Base-by-base conservation (phyloP, 2,888 invertebrate genomes). In the Saturnia pavonia region DNA sequence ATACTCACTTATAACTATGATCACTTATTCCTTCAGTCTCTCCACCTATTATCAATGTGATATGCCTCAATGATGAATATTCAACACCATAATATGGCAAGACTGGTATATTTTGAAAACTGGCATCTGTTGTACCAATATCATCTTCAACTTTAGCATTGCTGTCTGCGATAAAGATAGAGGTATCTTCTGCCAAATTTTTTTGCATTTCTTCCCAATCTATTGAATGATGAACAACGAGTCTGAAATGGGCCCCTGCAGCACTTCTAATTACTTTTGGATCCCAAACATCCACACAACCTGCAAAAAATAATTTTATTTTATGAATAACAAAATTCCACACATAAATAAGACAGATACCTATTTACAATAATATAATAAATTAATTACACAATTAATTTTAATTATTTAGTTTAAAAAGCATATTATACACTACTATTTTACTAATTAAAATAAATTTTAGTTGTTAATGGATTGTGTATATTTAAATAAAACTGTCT, bases 201-300 rank as follows among this genome's bases (percentile, higher is more conserved):
- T 89, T 87, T 11, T 88, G 77, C 43, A 97, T 91, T 1, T 96
- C 90, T 6, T 94, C 85, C 97, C 97, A 97, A 0, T 93, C 92
- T 68, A 96, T 81, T 72, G 96, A 95, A 72, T 92, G 91, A n/a
- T 92, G 83, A 71, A 98, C 95, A 19, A 96, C 95, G 12, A 98
- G 80, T 70, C 96, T 95, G 83, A 98, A 99, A 85, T 99, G 98
- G 6, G 97, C 97, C 0, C 99, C 99, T 74, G 96, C 95, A 8
- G 96, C 98, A 77, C 97, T 96, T 78, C 98, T 94, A 45, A 99
- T 88, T 0, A 98, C 98, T 94, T 99, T 99, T 0, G 96, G 92
- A 74, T 98, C 97, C 99, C 99, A 99, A 0, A 97, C 92, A 91
- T 98, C 97, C 0, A 97, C 97, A 89, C 98, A 98, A 69, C 98